A percentile compares a stretch with the other conserved stretches of the same genome.
Evolutionary conservation across 2,797 vertebrate species (phyloP).

Genomic region (Hippopotamyrus pictus): DNA sequence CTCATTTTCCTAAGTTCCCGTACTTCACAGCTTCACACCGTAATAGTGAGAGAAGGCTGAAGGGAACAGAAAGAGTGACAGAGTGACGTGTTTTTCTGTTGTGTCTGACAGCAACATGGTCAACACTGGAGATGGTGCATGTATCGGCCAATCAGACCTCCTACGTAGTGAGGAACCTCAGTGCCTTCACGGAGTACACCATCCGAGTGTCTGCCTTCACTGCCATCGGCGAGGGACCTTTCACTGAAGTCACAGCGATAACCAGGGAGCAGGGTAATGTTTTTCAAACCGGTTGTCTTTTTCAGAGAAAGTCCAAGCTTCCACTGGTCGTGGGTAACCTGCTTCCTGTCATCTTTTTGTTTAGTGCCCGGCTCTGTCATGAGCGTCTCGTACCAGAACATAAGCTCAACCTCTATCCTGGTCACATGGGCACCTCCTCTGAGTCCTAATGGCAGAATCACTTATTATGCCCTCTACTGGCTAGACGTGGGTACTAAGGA

Average conservation of each 20-base stretch:
- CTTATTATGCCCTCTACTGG: conserved; percentile 83
- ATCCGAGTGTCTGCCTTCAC: conserved; percentile 88
- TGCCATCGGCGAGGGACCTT: conserved; percentile 80
- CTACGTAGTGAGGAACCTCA: conserved; percentile 75
- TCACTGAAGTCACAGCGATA: conserved; percentile 64
- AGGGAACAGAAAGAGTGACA: not conserved
- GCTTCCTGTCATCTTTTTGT: conserved; percentile 38
- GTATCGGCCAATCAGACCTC: conserved; percentile 68
- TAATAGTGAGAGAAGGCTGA: not conserved
- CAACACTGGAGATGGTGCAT: conserved; percentile 12
- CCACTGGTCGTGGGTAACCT: not conserved
- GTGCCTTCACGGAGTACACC: conserved; percentile 83
- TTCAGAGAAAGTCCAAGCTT: not conserved
- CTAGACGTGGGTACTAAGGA: conserved; percentile 66
- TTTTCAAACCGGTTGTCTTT: not conserved
- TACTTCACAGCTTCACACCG: not conserved
- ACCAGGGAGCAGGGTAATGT: conserved; percentile 82
- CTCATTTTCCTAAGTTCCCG: not conserved
- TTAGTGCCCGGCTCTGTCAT: conserved; percentile 87
- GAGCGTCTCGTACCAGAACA: conserved; percentile 81
- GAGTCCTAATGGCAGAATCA: conserved; percentile 86
- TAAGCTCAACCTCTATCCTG: conserved; percentile 83
- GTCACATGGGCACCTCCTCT: conserved; percentile 81
- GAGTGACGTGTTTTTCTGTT: not conserved
- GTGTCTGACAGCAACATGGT: not conserved